phyloP scores from a whole-genome alignment of 2,113 vertebrate species.

The Pseudorasbora parva region DNA sequence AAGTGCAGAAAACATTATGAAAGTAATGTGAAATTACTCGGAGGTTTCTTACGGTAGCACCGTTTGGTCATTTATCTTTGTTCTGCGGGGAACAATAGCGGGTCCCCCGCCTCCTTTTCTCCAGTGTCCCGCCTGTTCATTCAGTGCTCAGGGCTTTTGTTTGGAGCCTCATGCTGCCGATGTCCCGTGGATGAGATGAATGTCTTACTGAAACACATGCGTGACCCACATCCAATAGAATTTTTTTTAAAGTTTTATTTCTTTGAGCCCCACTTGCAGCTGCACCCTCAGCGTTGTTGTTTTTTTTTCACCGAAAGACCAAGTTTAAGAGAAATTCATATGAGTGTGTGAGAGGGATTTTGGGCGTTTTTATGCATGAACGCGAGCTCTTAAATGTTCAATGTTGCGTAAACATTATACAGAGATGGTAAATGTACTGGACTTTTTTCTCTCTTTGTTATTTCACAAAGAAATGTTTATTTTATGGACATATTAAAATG shows the following conservation, averaged over 20 bases:
- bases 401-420: background rate
- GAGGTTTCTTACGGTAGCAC: background rate
- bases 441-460: too few relatives aligned
- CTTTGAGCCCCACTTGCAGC: background rate
- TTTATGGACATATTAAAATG: background rate
- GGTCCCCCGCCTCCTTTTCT: slow-evolving; percentile 56
- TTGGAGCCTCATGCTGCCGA: slow-evolving; percentile 57
- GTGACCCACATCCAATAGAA: background rate
- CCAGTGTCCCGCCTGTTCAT: slow-evolving; percentile 49
- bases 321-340: background rate
- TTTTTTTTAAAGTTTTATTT: background rate
- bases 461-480: background rate
- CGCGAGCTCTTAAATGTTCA: too few relatives aligned
- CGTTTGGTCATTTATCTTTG: slow-evolving; percentile 72
- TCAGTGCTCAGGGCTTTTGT: slow-evolving; percentile 56
- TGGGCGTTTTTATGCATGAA: background rate
- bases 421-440: background rate
- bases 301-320: background rate
- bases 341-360: background rate
- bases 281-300: background rate
- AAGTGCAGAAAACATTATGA: background rate
- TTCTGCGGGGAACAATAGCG: slow-evolving; percentile 77
- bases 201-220: slow-evolving; percentile 26
- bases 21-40: slow-evolving; percentile 3
- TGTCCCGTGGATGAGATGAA: slow-evolving; percentile 58